Evolutionary conservation across 2,888 invertebrate species (phyloP), one percentile per base, ranked within the genome.

Genomic region (Melanchra persicariae): DNA sequence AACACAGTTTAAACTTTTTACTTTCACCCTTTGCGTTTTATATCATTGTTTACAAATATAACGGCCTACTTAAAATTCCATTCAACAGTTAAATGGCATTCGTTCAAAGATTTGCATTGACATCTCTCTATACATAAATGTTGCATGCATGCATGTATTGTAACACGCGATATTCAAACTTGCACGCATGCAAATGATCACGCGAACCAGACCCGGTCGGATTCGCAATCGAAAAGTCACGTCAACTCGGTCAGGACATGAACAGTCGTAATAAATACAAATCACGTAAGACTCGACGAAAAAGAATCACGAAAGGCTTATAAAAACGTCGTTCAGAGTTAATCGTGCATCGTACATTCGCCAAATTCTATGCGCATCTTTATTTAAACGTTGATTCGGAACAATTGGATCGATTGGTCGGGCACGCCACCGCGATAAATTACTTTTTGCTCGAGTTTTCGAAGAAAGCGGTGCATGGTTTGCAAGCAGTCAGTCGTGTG

Each of bases 391-490:
- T 86, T 87, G 87, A 87, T 88, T 89, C 87, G 87, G 85, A 86
- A 87, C 86, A 87, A 87, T 78, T 80, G 87, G 91, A 95, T 95
- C 95, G 95, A 95, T 95, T 91, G 91, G 80, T 84, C 74, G 89
- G 87, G 89, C 95, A 95, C 95, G 95, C 95, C 80, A 95, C 89
- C 85, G 83, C 93, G 89, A 94, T 95, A 93, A 93, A 93, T 94
- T 93, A 94, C 93, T 95, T 95, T 95, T 95, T 94, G 92, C 90
- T 92, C 88, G 88, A 89, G 87, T 90, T 88, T 89, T 76, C 84
- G 77, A 89, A 89, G 90, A 91, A 79, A 81, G 88, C 88, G 91
- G 91, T 91, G 93, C 89, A 90, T 85, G 87, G 88, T 90, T 89
- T 88, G 89, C 87, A 86, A 89, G 87, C 91, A 92, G 93, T 93